Evolutionary conservation across 1,140 invertebrate species (phyloP), one percentile per base, ranked within the genome.

Genomic region (Lucilia cuprina): DNA sequence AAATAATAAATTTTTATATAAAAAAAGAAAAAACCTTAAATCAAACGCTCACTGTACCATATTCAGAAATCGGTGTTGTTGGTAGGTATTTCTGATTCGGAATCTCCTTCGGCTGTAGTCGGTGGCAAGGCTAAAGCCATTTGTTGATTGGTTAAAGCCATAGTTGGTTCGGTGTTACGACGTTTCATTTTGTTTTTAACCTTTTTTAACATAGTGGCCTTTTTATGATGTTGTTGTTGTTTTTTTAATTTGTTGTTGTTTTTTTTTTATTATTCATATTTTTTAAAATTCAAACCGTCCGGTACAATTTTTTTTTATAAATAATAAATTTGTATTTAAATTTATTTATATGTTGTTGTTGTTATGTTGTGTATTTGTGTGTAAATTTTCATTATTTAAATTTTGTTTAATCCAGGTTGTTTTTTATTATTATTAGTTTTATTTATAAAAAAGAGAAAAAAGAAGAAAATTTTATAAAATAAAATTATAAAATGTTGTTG

Each of bases 171-270:
- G 85, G 97, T 98, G 92, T 98, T 97, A 89, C 97, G 94, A 85
- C 97, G 93, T 93, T 97, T 98, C 94, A 98, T 97, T 94, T 98
- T 98, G 90, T 95, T 95, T 93, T 98, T 98, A 94, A 95, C 95
- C 93, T 96, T 96, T 94, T 96, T 96, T 93, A 96, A 93, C 95
- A 96, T 96, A 90, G 95, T 96, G 87, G 95, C 95, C 96, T 96
- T 93, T 91, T n/a, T n/a, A n/a, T n/a, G n/a, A n/a, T n/a, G n/a
- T n/a, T n/a, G n/a, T n/a, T 88, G 35, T 12, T 84, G 21, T 21
- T 84, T 55, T 14, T 75, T 77, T 14, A 10, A 9, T n/a, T 74
- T 49, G 78, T 77, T 49, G 41, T n/a, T n/a, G 7, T 41, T 21
- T 34, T 10, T 74, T 84, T 74, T 47, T 12, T 47, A 13, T 84